Conservation (phyloP, 2,888 invertebrate genomes). For the Autographa gamma region DNA sequence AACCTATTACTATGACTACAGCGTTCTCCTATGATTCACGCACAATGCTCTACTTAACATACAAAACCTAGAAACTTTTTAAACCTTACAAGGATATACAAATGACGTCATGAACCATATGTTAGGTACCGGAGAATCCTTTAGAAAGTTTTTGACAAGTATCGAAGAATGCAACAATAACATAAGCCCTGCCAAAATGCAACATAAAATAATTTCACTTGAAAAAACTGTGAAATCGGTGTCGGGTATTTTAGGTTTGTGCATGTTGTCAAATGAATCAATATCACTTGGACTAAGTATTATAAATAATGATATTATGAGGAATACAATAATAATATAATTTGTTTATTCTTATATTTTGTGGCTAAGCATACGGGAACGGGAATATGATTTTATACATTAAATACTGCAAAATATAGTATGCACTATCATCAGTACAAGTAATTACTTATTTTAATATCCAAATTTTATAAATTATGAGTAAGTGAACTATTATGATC, state of each 20-base stretch:
- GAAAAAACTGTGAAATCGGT: background rate
- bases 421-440: no score
- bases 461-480: no score
- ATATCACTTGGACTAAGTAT: background rate
- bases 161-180: conserved; percentile 56
- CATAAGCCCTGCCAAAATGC: conserved; percentile 42
- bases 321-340: no score
- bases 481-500: no score
- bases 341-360: no score
- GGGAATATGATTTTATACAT: no score
- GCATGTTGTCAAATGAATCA: background rate
- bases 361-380: no score
- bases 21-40: background rate
- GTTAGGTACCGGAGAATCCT: conserved; percentile 28
- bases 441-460: no score
- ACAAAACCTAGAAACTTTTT: background rate
- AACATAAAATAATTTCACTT: conserved; percentile 40
- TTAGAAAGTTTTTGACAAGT: conserved; percentile 57
- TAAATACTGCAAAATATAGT: no score
- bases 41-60: background rate
- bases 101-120: conserved; percentile 11
- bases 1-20: background rate
- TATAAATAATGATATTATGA: no score
- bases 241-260: background rate
- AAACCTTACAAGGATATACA: background rate